Conservation (phyloP, 2,797 vertebrate genomes). For the Pseudotriccus pelzelni region DNA sequence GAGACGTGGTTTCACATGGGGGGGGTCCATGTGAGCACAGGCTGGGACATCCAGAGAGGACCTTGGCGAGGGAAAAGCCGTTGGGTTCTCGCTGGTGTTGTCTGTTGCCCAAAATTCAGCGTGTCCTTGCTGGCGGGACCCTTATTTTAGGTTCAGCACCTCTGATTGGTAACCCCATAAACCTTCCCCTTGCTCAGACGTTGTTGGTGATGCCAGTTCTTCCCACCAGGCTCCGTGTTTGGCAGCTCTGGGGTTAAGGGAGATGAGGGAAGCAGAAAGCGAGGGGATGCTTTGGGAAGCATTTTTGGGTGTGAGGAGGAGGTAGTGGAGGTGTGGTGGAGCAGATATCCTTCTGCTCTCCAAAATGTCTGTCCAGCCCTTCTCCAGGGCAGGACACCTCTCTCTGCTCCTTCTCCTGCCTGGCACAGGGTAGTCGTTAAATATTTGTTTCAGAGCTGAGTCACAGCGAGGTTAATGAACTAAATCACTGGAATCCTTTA, state of each 20-base stretch:
- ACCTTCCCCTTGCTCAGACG: neutral
- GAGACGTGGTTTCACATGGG: neutral
- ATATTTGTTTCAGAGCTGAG: conserved; percentile 19
- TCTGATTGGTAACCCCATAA: neutral
- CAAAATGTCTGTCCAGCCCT: neutral
- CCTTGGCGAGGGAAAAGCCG: accelerated
- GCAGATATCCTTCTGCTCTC: neutral
- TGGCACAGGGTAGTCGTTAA: neutral
- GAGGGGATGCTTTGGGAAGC: neutral
- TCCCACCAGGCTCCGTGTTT: accelerated
- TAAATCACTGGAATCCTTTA: neutral
- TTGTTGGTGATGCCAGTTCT: neutral
- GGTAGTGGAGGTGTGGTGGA: neutral
- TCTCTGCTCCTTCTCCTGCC: neutral
- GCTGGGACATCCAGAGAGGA: neutral
- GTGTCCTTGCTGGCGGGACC: neutral
- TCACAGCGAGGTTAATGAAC: neutral
- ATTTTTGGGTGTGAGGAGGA: neutral
- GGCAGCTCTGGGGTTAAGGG: neutral
- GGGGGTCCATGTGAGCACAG: neutral
- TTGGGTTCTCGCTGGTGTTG: neutral
- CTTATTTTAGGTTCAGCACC: neutral
- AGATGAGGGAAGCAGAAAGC: neutral
- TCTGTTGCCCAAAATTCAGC: neutral
- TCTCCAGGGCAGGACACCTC: neutral